phyloP scores from a whole-genome alignment of 64 coral and sea anemone species.

The Catalaphyllia jardinei region DNA sequence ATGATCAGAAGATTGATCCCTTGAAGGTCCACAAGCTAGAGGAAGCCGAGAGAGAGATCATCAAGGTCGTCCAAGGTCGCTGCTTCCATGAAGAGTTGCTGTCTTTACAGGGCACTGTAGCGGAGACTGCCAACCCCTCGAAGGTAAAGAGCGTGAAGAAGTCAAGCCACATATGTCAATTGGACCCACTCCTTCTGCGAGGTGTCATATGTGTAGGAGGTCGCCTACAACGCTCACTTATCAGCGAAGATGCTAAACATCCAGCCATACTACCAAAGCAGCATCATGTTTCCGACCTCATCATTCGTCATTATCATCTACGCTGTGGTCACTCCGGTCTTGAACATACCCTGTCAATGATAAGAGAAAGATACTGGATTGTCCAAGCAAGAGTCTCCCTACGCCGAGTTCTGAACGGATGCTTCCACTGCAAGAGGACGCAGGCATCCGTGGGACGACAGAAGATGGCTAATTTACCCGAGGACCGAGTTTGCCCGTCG shows the following conservation, averaged over 20 bases:
- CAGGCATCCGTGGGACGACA: not conserved
- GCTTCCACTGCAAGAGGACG: not conserved
- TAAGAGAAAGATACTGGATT: constrained; percentile 31
- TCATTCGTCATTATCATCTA: constrained; percentile 44
- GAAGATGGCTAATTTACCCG: constrained; percentile 21
- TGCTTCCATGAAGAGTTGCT: constrained; percentile 39
- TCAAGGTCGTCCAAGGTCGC: constrained; percentile 47
- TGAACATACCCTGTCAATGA: constrained; percentile 43
- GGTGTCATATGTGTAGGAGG: constrained; percentile 32
- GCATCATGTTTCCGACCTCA: constrained; percentile 34
- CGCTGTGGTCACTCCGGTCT: constrained; percentile 48
- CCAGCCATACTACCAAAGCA: constrained; percentile 39
- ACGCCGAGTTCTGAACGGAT: not conserved
- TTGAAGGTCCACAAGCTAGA: constrained; percentile 43
- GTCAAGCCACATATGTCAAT: constrained; percentile 16
- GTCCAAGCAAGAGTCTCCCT: constrained; percentile 9
- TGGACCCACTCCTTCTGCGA: constrained; percentile 21
- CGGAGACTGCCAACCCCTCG: not conserved
- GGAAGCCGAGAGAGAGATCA: constrained; percentile 49
- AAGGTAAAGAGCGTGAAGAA: constrained; percentile 13
- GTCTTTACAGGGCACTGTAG: constrained; percentile 6
- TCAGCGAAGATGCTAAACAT: constrained; percentile 38
- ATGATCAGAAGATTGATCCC: constrained; percentile 32
- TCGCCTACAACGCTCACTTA: constrained; percentile 25
- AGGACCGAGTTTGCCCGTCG: not conserved